phyloP scores from a whole-genome alignment of 2,888 invertebrate species.

The Dryadula phaetusa region DNA sequence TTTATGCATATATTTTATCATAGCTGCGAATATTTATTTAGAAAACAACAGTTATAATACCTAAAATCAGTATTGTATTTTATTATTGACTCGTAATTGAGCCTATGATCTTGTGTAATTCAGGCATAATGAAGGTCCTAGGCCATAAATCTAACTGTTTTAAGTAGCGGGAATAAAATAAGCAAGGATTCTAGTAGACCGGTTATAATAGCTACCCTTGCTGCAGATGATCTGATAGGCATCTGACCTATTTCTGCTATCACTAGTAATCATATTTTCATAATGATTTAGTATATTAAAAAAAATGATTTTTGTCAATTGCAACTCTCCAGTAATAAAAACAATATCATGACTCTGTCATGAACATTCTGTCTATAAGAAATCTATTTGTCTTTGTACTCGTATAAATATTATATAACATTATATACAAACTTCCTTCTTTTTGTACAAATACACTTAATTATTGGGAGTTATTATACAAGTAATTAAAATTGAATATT shows the following conservation, averaged over 20 bases:
- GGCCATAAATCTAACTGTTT: slow-evolving; percentile 32
- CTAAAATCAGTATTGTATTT: slow-evolving; percentile 16
- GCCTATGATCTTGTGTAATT: slow-evolving; percentile 34
- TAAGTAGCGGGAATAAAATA: slow-evolving; percentile 41
- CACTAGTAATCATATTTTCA: not conserved
- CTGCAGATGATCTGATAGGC: slow-evolving; percentile 13
- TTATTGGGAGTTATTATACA: slow-evolving; percentile 17
- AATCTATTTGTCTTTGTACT: not conserved
- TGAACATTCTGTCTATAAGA: too few relatives aligned
- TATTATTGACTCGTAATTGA: slow-evolving; percentile 34
- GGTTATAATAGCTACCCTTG: slow-evolving; percentile 27
- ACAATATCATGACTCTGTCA: too few relatives aligned
- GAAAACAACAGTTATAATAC: slow-evolving; percentile 4
- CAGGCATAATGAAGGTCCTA: slow-evolving; percentile 34
- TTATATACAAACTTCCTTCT: slow-evolving; percentile 8
- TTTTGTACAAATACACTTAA: slow-evolving; percentile 7
- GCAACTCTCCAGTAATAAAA: too few relatives aligned
- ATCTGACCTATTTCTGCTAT: slow-evolving; percentile 20
- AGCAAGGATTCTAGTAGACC: slow-evolving; percentile 19
- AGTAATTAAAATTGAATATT: slow-evolving; percentile 25
- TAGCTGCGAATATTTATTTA: too few relatives aligned
- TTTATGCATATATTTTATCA: too few relatives aligned
- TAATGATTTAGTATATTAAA: not conserved
- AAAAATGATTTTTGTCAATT: not conserved
- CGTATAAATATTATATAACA: not conserved